Evolutionary conservation across 30 jellyfish, hydroid and myxozoan species (phyloP).

Genomic region (Morbakka virulenta): DNA sequence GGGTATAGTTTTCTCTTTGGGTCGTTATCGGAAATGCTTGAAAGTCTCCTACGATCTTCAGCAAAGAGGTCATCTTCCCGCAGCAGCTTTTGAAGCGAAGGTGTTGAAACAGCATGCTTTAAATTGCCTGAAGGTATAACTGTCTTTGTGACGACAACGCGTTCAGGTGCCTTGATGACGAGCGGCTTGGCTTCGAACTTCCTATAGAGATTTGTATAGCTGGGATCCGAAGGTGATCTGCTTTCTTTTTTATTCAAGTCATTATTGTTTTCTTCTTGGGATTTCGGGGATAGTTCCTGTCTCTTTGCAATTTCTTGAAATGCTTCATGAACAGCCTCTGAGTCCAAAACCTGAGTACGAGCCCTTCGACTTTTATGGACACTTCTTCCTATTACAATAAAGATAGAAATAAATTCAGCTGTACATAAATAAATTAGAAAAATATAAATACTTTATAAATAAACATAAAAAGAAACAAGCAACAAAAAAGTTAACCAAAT

Average conservation of each 20-base stretch:
- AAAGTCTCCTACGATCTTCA: constrained; percentile 54
- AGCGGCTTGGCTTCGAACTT: constrained; percentile 59
- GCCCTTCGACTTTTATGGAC: constrained; percentile 5
- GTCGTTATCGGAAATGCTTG: too few relatives aligned
- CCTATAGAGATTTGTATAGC: constrained; percentile 51
- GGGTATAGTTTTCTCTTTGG: too few relatives aligned
- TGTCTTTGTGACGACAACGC: constrained; percentile 17
- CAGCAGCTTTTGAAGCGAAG: constrained; percentile 68
- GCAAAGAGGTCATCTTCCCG: constrained; percentile 73
- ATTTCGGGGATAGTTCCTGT: background rate
- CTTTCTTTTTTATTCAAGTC: background rate
- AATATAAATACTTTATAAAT: too few relatives aligned
- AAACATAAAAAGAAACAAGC: too few relatives aligned
- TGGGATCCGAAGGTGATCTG: background rate
- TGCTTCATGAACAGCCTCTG: constrained; percentile 31
- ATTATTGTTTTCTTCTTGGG: too few relatives aligned
- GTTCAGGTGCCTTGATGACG: constrained; percentile 48
- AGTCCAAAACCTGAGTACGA: constrained; percentile 63
- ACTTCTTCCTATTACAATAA: too few relatives aligned
- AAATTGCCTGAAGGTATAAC: constrained; percentile 27
- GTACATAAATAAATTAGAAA: too few relatives aligned
- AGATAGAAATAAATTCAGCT: too few relatives aligned
- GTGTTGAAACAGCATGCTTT: constrained; percentile 75
- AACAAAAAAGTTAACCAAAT: too few relatives aligned
- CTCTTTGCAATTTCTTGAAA: constrained; percentile 26